Evolutionary conservation across 2,888 invertebrate genomes (phyloP), one percentile per base, ranked within the genome.

Genomic region (Galeruca laticollis): DNA sequence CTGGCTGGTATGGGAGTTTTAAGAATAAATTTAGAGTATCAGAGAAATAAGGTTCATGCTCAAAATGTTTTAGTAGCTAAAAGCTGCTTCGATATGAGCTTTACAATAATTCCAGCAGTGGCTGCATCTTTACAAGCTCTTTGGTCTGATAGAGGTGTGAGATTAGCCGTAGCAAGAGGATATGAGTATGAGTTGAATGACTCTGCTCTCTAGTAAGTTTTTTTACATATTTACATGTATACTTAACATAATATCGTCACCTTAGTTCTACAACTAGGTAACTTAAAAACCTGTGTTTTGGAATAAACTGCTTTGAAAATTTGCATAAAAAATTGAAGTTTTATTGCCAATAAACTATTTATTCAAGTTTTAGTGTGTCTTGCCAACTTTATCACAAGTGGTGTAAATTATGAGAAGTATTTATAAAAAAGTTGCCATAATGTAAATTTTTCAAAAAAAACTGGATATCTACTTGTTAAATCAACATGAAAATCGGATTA

Each of bases 151-250:
- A 84, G 89, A 72, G 91, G 91, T 8, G 89, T 90, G 9, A 83
- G 90, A 49, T 82, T 89, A 52, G 90, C 90, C 21, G 90, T 91
- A 1, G 88, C 89, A n/a, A 82, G 90, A 76, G 91, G 91, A 43
- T 90, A 90, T 78, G 91, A 91, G 79, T 91, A 90, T 80, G 90
- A 91, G 80, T 84, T 91, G 35, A 91, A 91, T 78, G 91, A 91
- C 83, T 90, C 90, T 1, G 90, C 90, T 54, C 85, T 90, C 73
- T 90, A 90, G 90, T 90, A 85, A 87, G 89, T 86, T 57, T 31
- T 21, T n/a, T n/a, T n/a, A n/a, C n/a, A n/a, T n/a, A n/a, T n/a
- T 33, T 13, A 49, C 18, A 18, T 49, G 9, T 6, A n/a, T 6
- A n/a, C n/a, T 47, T 47, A 1, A 47, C n/a, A 13, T 33, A 9